Evolutionary conservation across 2,888 invertebrate species (phyloP).

Genomic region (Dendrolimus pini): DNA sequence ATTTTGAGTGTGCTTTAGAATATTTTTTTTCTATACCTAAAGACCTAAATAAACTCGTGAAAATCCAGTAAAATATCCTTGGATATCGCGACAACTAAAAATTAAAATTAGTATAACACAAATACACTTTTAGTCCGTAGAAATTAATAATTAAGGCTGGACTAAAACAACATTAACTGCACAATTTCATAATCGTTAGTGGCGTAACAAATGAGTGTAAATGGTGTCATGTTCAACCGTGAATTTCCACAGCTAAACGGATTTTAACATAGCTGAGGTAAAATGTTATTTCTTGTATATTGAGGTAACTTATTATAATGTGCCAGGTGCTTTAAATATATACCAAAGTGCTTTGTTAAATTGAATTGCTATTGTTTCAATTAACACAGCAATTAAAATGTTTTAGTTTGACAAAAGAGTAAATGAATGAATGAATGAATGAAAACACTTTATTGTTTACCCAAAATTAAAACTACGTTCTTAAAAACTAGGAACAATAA

Average conservation of each 20-base stretch:
- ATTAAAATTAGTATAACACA: background rate
- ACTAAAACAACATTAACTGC: constrained; percentile 24
- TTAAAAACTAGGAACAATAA: too few species aligned
- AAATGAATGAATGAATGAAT: too few species aligned
- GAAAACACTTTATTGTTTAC: too few species aligned
- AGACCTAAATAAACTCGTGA: too few species aligned
- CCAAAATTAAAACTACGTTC: too few species aligned
- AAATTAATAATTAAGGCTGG: constrained; percentile 16
- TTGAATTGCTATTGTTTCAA: too few species aligned
- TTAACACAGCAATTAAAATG: too few species aligned
- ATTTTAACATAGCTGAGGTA: constrained; percentile 29
- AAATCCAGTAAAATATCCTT: too few species aligned
- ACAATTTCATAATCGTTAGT: constrained; percentile 41
- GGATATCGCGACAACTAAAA: too few species aligned
- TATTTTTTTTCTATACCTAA: too few species aligned
- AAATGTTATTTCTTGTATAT: constrained; percentile 28
- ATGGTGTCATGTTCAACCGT: constrained; percentile 28
- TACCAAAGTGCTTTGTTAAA: constrained; percentile 1
- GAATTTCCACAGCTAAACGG: constrained; percentile 33
- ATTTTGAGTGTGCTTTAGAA: too few species aligned
- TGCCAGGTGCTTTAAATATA: constrained; percentile 25
- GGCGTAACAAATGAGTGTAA: constrained; percentile 36
- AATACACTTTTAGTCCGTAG: background rate
- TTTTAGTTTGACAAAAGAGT: too few species aligned
- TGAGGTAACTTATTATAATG: constrained; percentile 26